phyloP scores from a whole-genome alignment of 2,888 invertebrate genomes.

The Nipponacmea schrenckii region DNA sequence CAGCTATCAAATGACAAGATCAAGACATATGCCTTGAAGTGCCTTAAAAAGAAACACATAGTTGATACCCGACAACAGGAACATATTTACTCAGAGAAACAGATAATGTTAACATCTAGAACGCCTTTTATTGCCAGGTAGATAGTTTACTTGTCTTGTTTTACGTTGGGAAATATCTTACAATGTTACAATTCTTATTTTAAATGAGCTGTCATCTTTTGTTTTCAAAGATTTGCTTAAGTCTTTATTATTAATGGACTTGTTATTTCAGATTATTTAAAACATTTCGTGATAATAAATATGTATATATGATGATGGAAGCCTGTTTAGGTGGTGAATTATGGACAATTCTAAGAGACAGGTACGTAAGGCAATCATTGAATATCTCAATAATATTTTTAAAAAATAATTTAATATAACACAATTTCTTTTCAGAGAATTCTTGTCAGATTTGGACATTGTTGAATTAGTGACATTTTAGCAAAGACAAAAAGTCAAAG shows the following conservation, averaged over 20 bases:
- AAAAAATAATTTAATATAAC: neutral
- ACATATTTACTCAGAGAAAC: constrained; percentile 88
- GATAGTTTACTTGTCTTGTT: too few relatives aligned
- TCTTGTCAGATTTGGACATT: too few relatives aligned
- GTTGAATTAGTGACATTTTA: too few relatives aligned
- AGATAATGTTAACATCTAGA: constrained; percentile 80
- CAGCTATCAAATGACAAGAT: constrained; percentile 69
- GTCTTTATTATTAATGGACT: too few relatives aligned
- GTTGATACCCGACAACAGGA: constrained; percentile 89
- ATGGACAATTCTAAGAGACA: constrained; percentile 91
- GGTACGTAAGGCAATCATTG: constrained; percentile 59
- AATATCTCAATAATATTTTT: neutral
- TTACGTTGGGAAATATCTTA: neutral
- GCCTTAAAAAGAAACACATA: constrained; percentile 88
- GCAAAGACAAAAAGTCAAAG: too few relatives aligned
- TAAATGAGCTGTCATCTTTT: too few relatives aligned
- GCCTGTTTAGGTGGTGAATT: constrained; percentile 93
- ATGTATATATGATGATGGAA: constrained; percentile 95
- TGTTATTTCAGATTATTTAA: constrained; percentile 78
- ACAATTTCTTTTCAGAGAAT: too few relatives aligned
- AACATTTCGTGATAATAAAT: constrained; percentile 90
- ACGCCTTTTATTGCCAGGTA: constrained; percentile 85
- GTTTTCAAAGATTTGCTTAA: too few relatives aligned
- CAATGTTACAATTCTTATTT: too few relatives aligned
- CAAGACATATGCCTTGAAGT: constrained; percentile 83